These are phyloP conservation scores for Mythimna loreyi DNA, from an alignment of 2,888 invertebrate species.

Conservation along the genomic window DNA sequence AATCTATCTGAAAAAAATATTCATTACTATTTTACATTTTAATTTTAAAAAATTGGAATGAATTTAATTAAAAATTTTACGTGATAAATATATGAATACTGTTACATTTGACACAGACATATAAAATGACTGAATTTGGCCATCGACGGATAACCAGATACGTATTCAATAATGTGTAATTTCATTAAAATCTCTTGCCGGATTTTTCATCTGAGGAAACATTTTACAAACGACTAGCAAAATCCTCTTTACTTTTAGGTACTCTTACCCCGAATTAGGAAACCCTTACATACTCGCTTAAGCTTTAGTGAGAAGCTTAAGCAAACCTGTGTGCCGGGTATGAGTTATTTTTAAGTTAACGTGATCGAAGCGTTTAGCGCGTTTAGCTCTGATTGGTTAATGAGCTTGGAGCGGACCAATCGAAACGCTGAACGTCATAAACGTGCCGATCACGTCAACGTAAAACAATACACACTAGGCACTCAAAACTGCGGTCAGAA, in stretches of 20 bases:
- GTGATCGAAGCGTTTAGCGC: too few relatives aligned
- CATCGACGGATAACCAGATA: constrained; percentile 37
- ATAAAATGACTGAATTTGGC: constrained; percentile 37
- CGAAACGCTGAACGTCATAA: too few relatives aligned
- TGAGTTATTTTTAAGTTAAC: too few relatives aligned
- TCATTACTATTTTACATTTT: constrained; percentile 46
- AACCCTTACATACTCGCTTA: not conserved
- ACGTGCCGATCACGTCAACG: too few relatives aligned
- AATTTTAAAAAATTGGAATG: constrained; percentile 60
- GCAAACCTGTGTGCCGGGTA: too few relatives aligned
- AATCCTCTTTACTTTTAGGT: not conserved
- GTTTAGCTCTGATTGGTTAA: too few relatives aligned
- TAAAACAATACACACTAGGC: too few relatives aligned
- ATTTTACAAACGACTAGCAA: constrained; percentile 32
- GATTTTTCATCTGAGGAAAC: not conserved
- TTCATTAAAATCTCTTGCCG: not conserved
- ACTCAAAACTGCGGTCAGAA: not conserved
- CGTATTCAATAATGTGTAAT: constrained; percentile 5
- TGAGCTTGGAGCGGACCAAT: too few relatives aligned
- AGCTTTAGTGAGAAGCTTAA: not conserved
- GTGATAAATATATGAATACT: constrained; percentile 64
- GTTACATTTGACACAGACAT: constrained; percentile 64
- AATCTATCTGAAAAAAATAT: constrained; percentile 49
- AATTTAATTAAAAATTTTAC: constrained; percentile 37
- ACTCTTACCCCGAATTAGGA: not conserved